Base-by-base conservation (phyloP, 2,888 invertebrate species). In the Meiosimyza platycephala region DNA sequence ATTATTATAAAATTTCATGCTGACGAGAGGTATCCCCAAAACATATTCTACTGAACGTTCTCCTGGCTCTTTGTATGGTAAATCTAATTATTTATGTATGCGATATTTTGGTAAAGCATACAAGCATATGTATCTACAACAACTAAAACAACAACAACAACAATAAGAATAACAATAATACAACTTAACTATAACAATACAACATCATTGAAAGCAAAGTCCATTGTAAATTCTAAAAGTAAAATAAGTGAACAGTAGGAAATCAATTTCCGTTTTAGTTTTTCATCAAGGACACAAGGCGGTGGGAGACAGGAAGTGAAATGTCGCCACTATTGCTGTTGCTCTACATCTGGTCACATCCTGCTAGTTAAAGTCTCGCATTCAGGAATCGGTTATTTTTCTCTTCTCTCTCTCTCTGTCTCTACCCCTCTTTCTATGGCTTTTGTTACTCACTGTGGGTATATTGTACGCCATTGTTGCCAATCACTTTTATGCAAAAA, bases 241-340 rank as follows among this genome's bases (percentile, higher is more conserved):
- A 57, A 70, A 69, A 66, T 48, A 74, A 73, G 52, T 59, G 70
- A 51, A 69, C 64, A 59, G 62, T 72, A 71, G 73, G 69, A 74
- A 76, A 76, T 70, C 66, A 76, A 77, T 77, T 77, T 77, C 76
- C 76, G 66, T 55, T 73, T 60, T 22, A 55, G 33, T 54, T 50
- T 40, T 40, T 28, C 65, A 13, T 59, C 59, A 28, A n/a, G 28
- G 59, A 13, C 13, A 33, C 22, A 55, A 16, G 22, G 1, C 9
- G 7, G 54, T 54, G n/a, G 54, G 7, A 16, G 16, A 9, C 7
- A 54, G 11, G 54, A 13, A 13, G n/a, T 1, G 54, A 13, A 13
- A 13, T 6, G 40, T 40, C 40, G 40, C 40, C 9, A 40, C 9
- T 40, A 9, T 9, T 40, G 4, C 40, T 28, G 40, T 9, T 9